A percentile compares a stretch with the other conserved stretches of the same genome.
phyloP scores from a whole-genome alignment of 2,888 invertebrate genomes.

The Drosophila recens region DNA sequence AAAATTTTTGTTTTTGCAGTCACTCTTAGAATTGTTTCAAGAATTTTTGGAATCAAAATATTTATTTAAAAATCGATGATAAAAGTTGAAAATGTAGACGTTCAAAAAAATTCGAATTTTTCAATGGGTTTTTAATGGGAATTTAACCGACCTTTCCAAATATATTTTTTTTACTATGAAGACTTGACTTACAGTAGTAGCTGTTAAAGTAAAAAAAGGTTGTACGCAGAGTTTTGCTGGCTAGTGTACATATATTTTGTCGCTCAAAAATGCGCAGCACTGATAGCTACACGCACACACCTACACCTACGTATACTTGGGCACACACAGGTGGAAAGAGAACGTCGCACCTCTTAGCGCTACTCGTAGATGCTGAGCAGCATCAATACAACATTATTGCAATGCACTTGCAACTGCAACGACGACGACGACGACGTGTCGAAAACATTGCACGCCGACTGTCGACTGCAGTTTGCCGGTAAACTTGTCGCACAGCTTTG shows the following conservation, averaged over 20 bases:
- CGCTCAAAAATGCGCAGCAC: neutral
- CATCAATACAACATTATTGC: conserved; percentile 30
- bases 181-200: no score
- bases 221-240: no score
- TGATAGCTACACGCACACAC: conserved; percentile 3
- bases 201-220: no score
- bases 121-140: no score
- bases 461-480: conserved; percentile 63
- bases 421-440: conserved; percentile 9
- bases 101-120: no score
- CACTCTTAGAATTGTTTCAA: no score
- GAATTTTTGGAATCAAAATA: no score
- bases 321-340: conserved; percentile 55
- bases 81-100: no score
- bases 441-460: conserved; percentile 18
- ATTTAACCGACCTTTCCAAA: no score
- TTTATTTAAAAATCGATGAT: no score
- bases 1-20: no score
- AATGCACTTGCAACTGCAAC: conserved; percentile 43
- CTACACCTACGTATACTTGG: neutral
- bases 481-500: conserved; percentile 71
- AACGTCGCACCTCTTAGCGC: conserved; percentile 21
- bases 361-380: conserved; percentile 17
- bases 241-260: neutral
- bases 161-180: no score